These are phyloP conservation scores for Onychomys arenicola DNA, from an alignment of 2,797 vertebrate species.

Conservation along the genomic window DNA sequence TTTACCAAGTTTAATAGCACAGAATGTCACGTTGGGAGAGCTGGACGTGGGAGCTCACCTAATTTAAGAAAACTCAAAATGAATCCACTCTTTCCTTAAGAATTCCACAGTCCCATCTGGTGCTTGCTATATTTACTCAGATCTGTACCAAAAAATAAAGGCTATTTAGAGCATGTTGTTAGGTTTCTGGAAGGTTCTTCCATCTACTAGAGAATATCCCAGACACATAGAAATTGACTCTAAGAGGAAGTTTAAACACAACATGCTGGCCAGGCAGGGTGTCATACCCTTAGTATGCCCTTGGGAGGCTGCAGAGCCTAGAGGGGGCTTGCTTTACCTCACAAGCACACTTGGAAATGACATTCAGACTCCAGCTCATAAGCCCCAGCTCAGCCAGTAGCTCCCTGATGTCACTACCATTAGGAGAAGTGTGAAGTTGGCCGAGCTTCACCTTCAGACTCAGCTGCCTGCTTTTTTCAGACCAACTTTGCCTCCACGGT, in stretches of 20 bases:
- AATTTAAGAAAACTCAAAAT: slow-evolving; percentile 63
- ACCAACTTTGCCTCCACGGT: background rate
- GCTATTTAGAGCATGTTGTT: background rate
- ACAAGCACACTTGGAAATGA: background rate
- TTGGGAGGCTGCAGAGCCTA: background rate
- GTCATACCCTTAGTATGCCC: fast-evolving
- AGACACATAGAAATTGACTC: background rate
- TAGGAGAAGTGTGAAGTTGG: fast-evolving
- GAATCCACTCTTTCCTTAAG: slow-evolving; percentile 33
- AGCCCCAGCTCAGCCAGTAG: background rate
- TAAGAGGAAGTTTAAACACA: background rate
- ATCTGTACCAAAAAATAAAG: slow-evolving; percentile 22
- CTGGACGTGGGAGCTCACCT: slow-evolving; percentile 32
- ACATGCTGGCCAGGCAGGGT: background rate
- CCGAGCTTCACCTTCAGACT: background rate
- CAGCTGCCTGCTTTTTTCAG: background rate
- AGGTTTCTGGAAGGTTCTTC: slow-evolving; percentile 23
- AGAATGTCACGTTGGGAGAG: background rate
- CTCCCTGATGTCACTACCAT: fast-evolving
- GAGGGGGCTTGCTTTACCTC: background rate
- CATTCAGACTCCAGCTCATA: background rate
- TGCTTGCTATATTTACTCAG: slow-evolving; percentile 27
- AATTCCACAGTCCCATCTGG: slow-evolving; percentile 49
- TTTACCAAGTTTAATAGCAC: slow-evolving; percentile 28
- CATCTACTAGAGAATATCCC: background rate